These are phyloP conservation scores for Lampris megalopsis DNA, from an alignment of 2,113 vertebrate genomes.

Conservation along the genomic window DNA sequence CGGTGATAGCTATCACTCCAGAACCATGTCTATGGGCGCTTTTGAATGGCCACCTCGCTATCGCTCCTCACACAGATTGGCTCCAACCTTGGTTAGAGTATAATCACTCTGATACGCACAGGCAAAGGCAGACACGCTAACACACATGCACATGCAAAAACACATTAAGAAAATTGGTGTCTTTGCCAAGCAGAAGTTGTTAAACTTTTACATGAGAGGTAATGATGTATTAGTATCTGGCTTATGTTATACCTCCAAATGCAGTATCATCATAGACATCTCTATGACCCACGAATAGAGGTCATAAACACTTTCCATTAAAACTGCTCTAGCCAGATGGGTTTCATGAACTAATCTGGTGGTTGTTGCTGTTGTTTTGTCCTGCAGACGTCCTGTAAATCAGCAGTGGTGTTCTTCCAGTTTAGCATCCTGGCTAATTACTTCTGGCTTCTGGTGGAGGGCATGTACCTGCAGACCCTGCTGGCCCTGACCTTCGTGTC, in stretches of 20 bases:
- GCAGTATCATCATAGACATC: neutral
- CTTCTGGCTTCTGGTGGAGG: conserved; percentile 92
- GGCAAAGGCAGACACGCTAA: neutral
- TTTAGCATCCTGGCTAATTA: conserved; percentile 90
- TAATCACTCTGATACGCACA: neutral
- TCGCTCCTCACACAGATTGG: neutral
- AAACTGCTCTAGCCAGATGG: neutral
- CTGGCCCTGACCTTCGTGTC: conserved; percentile 89
- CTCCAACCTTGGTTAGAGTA: neutral
- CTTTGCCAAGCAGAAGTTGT: neutral
- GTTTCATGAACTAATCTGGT: neutral
- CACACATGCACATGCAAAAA: conserved; percentile 5
- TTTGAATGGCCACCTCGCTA: neutral
- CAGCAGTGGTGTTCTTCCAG: conserved; percentile 87
- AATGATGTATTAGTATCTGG: neutral
- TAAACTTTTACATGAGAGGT: neutral
- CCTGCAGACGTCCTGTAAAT: conserved; percentile 85
- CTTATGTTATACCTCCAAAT: neutral
- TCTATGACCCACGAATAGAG: neutral
- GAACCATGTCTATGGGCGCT: neutral
- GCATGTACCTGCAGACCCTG: conserved; percentile 90
- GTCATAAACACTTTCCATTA: neutral
- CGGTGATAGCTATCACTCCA: neutral
- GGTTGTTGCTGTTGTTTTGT: neutral
- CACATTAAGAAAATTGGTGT: neutral